Percentiles rank a stretch among this genome's conserved stretches.
Evolutionary conservation across 1,140 invertebrate species (phyloP).

Genomic region (Brachionus paranguensis): DNA sequence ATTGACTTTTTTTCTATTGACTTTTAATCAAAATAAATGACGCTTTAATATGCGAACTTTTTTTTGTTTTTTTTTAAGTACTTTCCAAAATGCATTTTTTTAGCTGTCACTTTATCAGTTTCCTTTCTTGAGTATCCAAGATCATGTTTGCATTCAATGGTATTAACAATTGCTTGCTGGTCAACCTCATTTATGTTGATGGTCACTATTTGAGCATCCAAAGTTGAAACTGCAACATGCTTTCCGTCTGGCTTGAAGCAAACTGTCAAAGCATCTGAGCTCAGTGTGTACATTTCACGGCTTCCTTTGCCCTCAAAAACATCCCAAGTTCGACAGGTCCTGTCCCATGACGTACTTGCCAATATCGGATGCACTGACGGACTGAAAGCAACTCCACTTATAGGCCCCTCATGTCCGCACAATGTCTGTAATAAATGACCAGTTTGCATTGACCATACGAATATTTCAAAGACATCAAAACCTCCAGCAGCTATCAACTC

Average conservation of each 20-base stretch:
- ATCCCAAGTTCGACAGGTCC: conserved; percentile 84
- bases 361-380: conserved; percentile 66
- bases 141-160: conserved; percentile 81
- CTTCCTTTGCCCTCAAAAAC: conserved; percentile 70
- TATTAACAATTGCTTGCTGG: conserved; percentile 61
- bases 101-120: conserved; percentile 77
- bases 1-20: no score
- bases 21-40: no score
- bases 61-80: conserved; percentile 57
- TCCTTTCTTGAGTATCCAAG: conserved; percentile 73
- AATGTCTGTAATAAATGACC: conserved; percentile 72
- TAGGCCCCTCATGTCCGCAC: conserved; percentile 83
- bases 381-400: conserved; percentile 74
- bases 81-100: conserved; percentile 75
- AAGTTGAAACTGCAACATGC: conserved; percentile 80
- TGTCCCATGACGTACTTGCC: conserved; percentile 87
- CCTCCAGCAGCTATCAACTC: conserved; percentile 87
- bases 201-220: conserved; percentile 80
- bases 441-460: conserved; percentile 86
- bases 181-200: conserved; percentile 67
- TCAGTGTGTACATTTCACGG: conserved; percentile 74
- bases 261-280: conserved; percentile 65
- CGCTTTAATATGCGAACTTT: no score
- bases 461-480: conserved; percentile 87
- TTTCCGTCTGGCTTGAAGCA: conserved; percentile 67